Evolutionary conservation across 2,888 invertebrate species (phyloP).

Genomic region (Hermodice carunculata): DNA sequence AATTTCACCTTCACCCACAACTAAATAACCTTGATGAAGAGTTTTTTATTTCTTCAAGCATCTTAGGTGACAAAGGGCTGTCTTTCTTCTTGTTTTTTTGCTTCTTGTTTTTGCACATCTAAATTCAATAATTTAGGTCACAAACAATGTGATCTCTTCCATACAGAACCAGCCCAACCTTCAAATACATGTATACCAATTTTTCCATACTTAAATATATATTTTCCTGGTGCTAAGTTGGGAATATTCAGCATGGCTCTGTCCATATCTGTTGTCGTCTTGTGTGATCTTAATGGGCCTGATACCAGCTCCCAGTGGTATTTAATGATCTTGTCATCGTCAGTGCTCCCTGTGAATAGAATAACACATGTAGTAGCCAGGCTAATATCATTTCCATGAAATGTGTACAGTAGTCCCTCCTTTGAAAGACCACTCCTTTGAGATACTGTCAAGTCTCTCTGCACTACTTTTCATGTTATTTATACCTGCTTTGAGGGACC

Average conservation of each 20-base stretch:
- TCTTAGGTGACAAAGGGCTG: too few relatives aligned
- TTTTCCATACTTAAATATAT: slow-evolving; percentile 67
- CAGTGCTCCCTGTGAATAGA: slow-evolving; percentile 69
- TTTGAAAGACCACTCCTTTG: background rate
- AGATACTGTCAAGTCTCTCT: background rate
- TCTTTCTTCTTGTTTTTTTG: too few relatives aligned
- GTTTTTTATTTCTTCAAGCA: too few relatives aligned
- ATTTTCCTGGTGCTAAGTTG: slow-evolving; percentile 84
- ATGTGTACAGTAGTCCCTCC: too few relatives aligned
- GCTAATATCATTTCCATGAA: background rate
- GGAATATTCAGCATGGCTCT: slow-evolving; percentile 88
- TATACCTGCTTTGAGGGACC: too few relatives aligned
- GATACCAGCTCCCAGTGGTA: slow-evolving; percentile 94
- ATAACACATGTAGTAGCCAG: background rate
- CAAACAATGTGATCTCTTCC: too few relatives aligned
- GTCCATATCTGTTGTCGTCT: slow-evolving; percentile 77
- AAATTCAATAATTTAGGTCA: too few relatives aligned
- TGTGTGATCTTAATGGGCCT: slow-evolving; percentile 77
- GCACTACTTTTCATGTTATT: too few relatives aligned
- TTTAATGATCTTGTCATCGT: slow-evolving; percentile 85
- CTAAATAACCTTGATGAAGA: too few relatives aligned
- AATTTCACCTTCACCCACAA: too few relatives aligned
- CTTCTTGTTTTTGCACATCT: too few relatives aligned
- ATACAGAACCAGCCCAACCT: background rate
- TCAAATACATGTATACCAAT: slow-evolving; percentile 10